Base-by-base conservation (phyloP, 2,113 vertebrate genomes). In the Podarcis cretensis region DNA sequence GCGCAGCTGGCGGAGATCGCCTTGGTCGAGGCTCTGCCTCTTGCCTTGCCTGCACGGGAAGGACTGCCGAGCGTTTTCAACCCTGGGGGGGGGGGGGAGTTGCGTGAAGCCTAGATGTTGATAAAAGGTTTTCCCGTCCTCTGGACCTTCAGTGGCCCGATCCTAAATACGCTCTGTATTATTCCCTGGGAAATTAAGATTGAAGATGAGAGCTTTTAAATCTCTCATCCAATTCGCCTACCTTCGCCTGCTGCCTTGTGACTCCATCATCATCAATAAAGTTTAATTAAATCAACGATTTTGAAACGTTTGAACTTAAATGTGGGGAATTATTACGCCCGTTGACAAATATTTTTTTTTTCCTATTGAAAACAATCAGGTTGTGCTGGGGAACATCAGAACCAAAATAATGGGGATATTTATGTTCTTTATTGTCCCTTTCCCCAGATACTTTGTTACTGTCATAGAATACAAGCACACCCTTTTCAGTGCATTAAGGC, bases 31-130 rank as follows among this genome's bases (percentile, higher is more conserved):
- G 21, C n/a, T n/a, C 71, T 35, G n/a, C 8, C 71, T 37, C 4
- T 3, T 3, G 43, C 3, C n/a, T 37, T 6, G 16, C 69, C 54
- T 13, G 3, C 23, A 1, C 9, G 1, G 43, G 48, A 71, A 40
- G 27, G 35, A 16, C 76, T 79, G 3, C 0, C 18, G 63, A 37
- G 5, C 2, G 1, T 35, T 14, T 84, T 27, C 13, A 25, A 66
- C 27, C 4, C 35, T 4, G 71, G 48, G 48, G 48, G 48, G n/a
- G 35, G 35, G 35, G 35, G 35, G 35, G 35, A 63, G 23, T 35
- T 75, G 48, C 4, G 2, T 6, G 3, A 23, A 63, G 4, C 1
- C 10, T 54, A 27, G 2, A 7, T 16, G 1, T 8, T 14, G 6
- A 8, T 3, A 32, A 23, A 65, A 18, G 32, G 20, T 65, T 65